phyloP scores from a whole-genome alignment of 2,113 vertebrate species.

The Columbina picui region DNA sequence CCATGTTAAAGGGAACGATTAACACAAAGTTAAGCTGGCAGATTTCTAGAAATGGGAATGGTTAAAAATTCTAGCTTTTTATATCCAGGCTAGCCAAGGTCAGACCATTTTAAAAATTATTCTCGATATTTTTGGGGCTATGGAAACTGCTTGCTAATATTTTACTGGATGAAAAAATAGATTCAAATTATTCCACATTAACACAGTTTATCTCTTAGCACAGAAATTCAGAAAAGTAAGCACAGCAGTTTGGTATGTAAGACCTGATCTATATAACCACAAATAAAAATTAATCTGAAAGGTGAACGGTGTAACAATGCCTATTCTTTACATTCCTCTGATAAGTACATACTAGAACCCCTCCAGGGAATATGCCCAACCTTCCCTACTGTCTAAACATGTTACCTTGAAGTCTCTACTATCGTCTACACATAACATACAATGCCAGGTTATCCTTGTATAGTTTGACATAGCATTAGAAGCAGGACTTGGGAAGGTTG shows the following conservation, averaged over 20 bases:
- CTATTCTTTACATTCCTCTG: slow-evolving; percentile 39
- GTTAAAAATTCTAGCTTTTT: not conserved
- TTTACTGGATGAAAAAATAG: not conserved
- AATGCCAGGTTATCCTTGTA: not conserved
- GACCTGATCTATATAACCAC: not conserved
- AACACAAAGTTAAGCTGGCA: not conserved
- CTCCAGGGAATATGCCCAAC: slow-evolving; percentile 10
- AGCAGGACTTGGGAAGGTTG: slow-evolving; percentile 27
- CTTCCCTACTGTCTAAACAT: slow-evolving; percentile 28
- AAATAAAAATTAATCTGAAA: slow-evolving; percentile 24
- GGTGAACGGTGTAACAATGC: not conserved
- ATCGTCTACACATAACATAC: not conserved
- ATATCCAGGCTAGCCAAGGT: not conserved
- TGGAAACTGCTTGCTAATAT: not conserved
- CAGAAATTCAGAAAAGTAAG: not conserved
- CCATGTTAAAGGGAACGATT: not conserved
- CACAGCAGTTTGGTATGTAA: not conserved
- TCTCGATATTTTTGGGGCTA: not conserved
- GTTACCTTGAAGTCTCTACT: not conserved
- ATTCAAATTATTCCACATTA: not conserved
- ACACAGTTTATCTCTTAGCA: not conserved
- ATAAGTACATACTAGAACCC: slow-evolving; percentile 5
- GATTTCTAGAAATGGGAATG: not conserved
- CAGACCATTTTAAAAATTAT: not conserved
- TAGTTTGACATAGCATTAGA: slow-evolving; percentile 10